A percentile compares a stretch with the other conserved stretches of the same genome.
phyloP scores from a whole-genome alignment of 2,888 invertebrate genomes.

The Leptura quadrifasciata region DNA sequence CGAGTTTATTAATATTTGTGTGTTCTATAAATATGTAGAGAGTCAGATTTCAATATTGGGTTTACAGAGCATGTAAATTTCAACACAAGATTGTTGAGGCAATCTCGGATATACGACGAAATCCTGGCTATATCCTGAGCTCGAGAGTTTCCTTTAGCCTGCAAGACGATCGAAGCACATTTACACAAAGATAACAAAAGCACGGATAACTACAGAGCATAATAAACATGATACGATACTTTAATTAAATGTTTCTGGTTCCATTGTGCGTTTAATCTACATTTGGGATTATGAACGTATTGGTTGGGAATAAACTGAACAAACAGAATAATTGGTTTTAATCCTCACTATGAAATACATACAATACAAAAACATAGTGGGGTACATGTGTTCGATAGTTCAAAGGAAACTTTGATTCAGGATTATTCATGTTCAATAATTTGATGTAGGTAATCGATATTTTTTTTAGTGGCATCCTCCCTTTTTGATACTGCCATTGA shows the following conservation, averaged over 20 bases:
- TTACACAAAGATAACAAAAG: slow-evolving; percentile 25
- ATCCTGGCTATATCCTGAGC: slow-evolving; percentile 17
- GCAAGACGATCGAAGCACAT: slow-evolving; percentile 23
- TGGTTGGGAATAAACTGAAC: not conserved
- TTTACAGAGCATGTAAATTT: slow-evolving; percentile 25
- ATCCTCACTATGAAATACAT: too few species aligned
- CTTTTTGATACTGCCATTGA: too few species aligned
- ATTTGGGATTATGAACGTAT: slow-evolving; percentile 10
- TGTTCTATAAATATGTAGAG: not conserved
- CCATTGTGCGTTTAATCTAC: slow-evolving; percentile 8
- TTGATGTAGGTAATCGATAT: too few species aligned
- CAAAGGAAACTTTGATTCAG: too few species aligned
- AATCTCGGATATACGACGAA: slow-evolving; percentile 17
- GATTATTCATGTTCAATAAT: too few species aligned
- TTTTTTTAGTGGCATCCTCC: too few species aligned
- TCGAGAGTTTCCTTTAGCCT: slow-evolving; percentile 26
- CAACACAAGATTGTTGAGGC: slow-evolving; percentile 26
- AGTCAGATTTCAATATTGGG: slow-evolving; percentile 11
- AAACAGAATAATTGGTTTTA: slow-evolving; percentile 10
- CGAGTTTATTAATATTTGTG: not conserved
- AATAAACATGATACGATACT: slow-evolving; percentile 21
- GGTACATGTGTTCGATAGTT: too few species aligned
- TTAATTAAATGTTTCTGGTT: slow-evolving; percentile 22
- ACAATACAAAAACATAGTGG: too few species aligned
- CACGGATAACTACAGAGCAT: slow-evolving; percentile 14